Evolutionary conservation across 2,888 invertebrate genomes (phyloP).

Genomic region (Argyresthia goedartella): DNA sequence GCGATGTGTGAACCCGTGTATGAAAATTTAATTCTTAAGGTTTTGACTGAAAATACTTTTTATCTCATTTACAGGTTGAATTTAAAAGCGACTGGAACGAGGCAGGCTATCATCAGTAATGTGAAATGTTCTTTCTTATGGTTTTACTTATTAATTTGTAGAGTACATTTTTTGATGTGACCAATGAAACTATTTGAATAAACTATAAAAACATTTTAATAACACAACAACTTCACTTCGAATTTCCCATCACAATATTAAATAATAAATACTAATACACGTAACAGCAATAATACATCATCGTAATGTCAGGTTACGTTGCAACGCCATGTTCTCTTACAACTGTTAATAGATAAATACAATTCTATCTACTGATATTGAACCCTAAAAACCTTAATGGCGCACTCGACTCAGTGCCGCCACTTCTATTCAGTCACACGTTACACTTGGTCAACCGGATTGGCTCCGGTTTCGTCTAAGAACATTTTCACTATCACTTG

Average conservation of each 20-base stretch:
- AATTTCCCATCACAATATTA: constrained; percentile 51
- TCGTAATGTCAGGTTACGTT: constrained; percentile 33
- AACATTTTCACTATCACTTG: no score
- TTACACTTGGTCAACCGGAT: neutral
- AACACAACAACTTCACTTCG: constrained; percentile 51
- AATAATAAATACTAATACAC: constrained; percentile 23
- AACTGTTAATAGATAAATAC: neutral
- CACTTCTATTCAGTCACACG: constrained; percentile 4
- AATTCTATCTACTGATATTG: neutral
- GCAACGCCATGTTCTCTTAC: constrained; percentile 14
- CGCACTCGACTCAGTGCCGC: neutral
- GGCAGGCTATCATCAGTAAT: no score
- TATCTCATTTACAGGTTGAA: no score
- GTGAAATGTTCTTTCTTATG: no score
- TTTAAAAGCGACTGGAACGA: no score
- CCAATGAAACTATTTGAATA: neutral
- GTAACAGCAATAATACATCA: constrained; percentile 41
- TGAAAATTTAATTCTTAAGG: no score
- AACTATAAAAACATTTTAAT: constrained; percentile 44
- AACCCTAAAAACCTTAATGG: neutral
- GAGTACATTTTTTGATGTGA: no score
- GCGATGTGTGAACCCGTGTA: no score
- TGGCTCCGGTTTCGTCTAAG: no score
- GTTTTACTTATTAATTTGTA: no score
- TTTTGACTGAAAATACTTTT: no score